Evolutionary conservation across 1,140 invertebrate species (phyloP).

Genomic region (Coelopa frigida): DNA sequence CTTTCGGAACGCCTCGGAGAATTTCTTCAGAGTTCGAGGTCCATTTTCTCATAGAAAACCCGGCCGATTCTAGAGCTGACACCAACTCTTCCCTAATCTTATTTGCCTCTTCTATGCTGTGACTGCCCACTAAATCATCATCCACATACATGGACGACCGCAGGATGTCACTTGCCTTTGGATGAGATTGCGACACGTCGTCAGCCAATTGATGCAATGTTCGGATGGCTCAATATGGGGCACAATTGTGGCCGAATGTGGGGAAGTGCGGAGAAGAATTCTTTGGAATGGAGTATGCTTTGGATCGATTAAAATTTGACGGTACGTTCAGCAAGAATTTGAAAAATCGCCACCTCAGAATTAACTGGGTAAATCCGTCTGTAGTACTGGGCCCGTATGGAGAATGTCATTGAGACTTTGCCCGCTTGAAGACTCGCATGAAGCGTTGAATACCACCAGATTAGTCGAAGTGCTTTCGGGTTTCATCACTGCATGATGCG

Average conservation of each 20-base stretch:
- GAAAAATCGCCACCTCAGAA: constrained; percentile 11
- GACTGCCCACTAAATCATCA: no score
- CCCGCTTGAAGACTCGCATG: constrained; percentile 12
- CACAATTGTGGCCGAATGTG: constrained; percentile 20
- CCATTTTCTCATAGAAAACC: no score
- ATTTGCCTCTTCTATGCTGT: no score
- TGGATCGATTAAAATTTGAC: constrained; percentile 21
- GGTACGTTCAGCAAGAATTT: constrained; percentile 24
- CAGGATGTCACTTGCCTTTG: no score
- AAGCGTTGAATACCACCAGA: constrained; percentile 23
- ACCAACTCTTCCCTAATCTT: no score
- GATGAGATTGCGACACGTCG: no score
- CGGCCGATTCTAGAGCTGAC: no score
- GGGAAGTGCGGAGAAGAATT: constrained; percentile 27
- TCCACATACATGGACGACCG: no score
- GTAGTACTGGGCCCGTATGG: constrained; percentile 12
- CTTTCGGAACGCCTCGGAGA: no score
- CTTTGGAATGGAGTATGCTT: constrained; percentile 20
- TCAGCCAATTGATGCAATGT: no score
- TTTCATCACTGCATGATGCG: constrained; percentile 31
- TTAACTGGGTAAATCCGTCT: constrained; percentile 3
- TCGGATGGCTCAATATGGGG: constrained; percentile 35
- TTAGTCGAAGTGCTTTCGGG: constrained; percentile 15
- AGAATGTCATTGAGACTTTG: constrained; percentile 17
- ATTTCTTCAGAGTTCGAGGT: no score